Conservation (phyloP, 1,140 invertebrate species). For the Carcinoscorpius rotundicauda region DNA sequence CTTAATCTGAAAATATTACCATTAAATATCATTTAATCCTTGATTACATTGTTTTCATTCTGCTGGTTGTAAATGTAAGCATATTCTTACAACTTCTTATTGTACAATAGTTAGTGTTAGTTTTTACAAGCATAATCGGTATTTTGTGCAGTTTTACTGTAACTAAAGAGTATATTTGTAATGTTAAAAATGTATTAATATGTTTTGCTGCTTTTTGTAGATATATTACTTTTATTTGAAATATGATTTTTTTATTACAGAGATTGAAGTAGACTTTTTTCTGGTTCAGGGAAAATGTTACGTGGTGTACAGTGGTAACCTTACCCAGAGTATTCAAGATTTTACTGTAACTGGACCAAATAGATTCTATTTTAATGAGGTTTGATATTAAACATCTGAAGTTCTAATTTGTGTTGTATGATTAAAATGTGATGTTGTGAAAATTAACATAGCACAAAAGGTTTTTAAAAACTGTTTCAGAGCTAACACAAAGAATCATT, state of each 20-base stretch:
- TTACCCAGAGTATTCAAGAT: conserved; percentile 39
- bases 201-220: conserved; percentile 13
- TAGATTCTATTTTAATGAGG: conserved; percentile 61
- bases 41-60: no score
- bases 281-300: conserved; percentile 49
- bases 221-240: not conserved
- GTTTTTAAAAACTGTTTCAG: no score
- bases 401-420: no score
- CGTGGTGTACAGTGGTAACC: conserved; percentile 44
- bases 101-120: no score
- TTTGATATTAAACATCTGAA: conserved; percentile 15
- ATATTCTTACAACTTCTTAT: no score
- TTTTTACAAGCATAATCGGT: not conserved
- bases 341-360: conserved; percentile 51
- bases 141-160: not conserved
- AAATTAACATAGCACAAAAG: no score
- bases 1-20: no score
- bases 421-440: no score
- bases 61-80: no score
- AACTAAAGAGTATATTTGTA: conserved; percentile 17
- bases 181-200: conserved; percentile 5
- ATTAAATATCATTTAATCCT: no score
- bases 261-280: conserved; percentile 39
- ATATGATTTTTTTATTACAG: conserved; percentile 30
- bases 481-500: no score